Evolutionary conservation across 2,888 invertebrate genomes (phyloP).

Genomic region (Spicauda simplicius): DNA sequence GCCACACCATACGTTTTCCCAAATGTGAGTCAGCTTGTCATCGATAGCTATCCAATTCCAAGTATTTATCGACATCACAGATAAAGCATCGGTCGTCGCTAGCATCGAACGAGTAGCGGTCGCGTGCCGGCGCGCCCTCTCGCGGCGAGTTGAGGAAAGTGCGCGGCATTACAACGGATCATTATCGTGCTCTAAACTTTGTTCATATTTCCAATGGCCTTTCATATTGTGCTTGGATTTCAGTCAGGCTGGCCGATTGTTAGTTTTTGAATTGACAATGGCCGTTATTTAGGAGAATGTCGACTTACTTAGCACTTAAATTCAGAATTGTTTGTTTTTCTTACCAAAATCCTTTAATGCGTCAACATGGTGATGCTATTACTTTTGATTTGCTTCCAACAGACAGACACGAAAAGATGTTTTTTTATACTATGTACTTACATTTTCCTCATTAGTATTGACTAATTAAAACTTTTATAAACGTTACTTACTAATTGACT

Average conservation of each 20-base stretch:
- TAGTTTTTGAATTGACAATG: slow-evolving; percentile 28
- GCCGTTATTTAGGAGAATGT: slow-evolving; percentile 12
- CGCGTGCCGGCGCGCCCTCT: slow-evolving; percentile 77
- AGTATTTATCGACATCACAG: background rate
- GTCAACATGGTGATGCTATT: too few relatives aligned
- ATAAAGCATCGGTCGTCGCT: slow-evolving; percentile 44
- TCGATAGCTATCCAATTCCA: too few relatives aligned
- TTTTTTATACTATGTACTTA: too few relatives aligned
- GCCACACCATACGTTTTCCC: too few relatives aligned
- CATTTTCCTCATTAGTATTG: too few relatives aligned
- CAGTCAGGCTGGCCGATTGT: slow-evolving; percentile 21
- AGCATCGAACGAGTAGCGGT: slow-evolving; percentile 69
- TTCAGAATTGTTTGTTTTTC: background rate
- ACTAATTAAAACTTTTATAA: too few relatives aligned
- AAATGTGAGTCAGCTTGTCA: too few relatives aligned
- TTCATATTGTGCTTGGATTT: slow-evolving; percentile 19
- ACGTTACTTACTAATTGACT: background rate
- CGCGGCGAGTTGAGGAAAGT: slow-evolving; percentile 65
- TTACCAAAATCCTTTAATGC: too few relatives aligned
- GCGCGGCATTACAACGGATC: slow-evolving; percentile 49
- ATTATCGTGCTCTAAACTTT: slow-evolving; percentile 57
- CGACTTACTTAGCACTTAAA: background rate
- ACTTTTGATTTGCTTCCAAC: too few relatives aligned
- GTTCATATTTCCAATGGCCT: slow-evolving; percentile 46
- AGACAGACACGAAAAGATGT: too few relatives aligned